Base-by-base conservation (phyloP, 2,888 invertebrate species). In the Limenitis camilla region DNA sequence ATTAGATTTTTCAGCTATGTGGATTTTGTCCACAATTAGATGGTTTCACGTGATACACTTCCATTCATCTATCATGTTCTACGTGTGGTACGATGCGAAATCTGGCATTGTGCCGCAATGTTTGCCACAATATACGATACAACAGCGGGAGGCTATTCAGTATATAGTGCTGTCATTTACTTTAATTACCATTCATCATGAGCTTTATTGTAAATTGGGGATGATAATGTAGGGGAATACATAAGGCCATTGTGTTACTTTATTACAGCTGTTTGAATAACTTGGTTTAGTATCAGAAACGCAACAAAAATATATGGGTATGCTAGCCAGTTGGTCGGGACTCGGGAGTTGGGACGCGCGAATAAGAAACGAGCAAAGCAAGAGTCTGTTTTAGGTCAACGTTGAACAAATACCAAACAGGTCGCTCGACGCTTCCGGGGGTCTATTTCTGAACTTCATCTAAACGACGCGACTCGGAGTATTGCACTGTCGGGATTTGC, bases 321-420 rank as follows among this genome's bases (percentile, higher is more conserved):
- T 32, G 42, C 41, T 49, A 53, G 55, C 43, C 51, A 51, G 48
- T 45, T 49, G 58, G 54, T 50, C 52, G 56, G 53, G 51, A 59
- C 56, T 55, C 42, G 56, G 55, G 75, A 84, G 83, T 83, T 85
- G 81, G 81, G 19, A 59, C 59, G 55, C 42, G 56, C 56, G 75
- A 84, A 83, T 83, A 86, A 81, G 81, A 85, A 81, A 85, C 81
- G 81, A 83, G 83, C 83, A 85, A 84, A 84, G 78, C 84, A 73
- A 81, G 73, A 79, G 19, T 73, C 87, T 86, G 85, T 86, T 87
- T 87, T 87, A 87, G 87, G 87, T 86, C 87, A 86, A 86, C 87
- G 81, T 78, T 80, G 83, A 86, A 85, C 85, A 86, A 86, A 87
- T 87, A 86, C 87, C 86, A 87, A 86, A 87, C 86, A 80, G 83